Base-by-base conservation (phyloP, 2,888 invertebrate species). In the Hybos culiciformis region DNA sequence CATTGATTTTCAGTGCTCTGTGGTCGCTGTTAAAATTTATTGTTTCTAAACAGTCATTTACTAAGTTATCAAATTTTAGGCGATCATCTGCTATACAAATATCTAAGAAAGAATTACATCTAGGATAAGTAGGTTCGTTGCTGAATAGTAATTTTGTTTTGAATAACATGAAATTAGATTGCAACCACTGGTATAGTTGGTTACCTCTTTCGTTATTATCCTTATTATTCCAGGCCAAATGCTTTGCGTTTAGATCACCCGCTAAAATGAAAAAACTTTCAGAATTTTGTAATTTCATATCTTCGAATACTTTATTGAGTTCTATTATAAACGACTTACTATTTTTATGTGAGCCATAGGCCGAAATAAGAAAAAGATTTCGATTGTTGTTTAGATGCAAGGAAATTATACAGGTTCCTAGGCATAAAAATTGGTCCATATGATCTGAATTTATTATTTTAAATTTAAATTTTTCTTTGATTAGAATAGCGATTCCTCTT, bases 31-130 rank as follows among this genome's bases (percentile, higher is more conserved):
- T n/a, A n/a, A n/a, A n/a, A n/a, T n/a, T n/a, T n/a, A n/a, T n/a
- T n/a, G n/a, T n/a, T n/a, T n/a, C n/a, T n/a, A n/a, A n/a, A n/a
- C n/a, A n/a, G n/a, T n/a, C n/a, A n/a, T n/a, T n/a, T n/a, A n/a
- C n/a, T n/a, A n/a, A n/a, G n/a, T n/a, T n/a, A n/a, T n/a, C n/a
- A n/a, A n/a, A n/a, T n/a, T n/a, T n/a, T n/a, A n/a, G n/a, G n/a
- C n/a, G n/a, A n/a, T n/a, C 17, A 23, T 45, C 41, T 14, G 26
- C 34, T 9, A 45, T 45, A 11, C 36, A 26, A 29, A 41, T 21
- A 11, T 44, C 44, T 20, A 45, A 34, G 34, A 41, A 41, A 17
- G 41, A 42, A 20, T 39, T 39, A 34, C 33, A 29, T 9, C 26
- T 3, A 4, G 45, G 42, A 23, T 12, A 38, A 29, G 33, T 41